Evolutionary conservation across 2,113 vertebrate species (phyloP).

Genomic region (Leptobrachium leishanense): DNA sequence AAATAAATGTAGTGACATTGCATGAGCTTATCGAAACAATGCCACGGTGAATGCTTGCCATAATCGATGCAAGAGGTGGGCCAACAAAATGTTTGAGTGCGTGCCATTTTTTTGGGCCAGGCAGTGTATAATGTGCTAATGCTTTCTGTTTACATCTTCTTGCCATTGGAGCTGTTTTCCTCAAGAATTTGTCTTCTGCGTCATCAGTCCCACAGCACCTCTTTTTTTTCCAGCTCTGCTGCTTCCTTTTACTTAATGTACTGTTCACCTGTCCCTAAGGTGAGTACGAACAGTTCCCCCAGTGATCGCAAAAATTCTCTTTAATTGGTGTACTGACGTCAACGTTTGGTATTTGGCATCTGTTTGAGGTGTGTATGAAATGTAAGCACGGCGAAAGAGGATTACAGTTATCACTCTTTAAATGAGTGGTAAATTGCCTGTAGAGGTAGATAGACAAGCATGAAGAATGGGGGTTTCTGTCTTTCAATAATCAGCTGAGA

Average conservation of each 20-base stretch:
- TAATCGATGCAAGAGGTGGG: too few relatives aligned
- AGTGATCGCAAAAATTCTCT: not conserved
- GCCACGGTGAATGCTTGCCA: too few relatives aligned
- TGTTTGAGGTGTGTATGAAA: not conserved
- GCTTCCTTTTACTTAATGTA: not conserved
- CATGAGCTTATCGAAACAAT: too few relatives aligned
- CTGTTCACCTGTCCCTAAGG: not conserved
- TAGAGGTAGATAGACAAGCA: not conserved
- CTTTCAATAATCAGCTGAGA: too few relatives aligned
- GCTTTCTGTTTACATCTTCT: not conserved
- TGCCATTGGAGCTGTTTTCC: not conserved
- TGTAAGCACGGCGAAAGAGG: conserved; percentile 1
- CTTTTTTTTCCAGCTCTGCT: not conserved
- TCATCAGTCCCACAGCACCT: conserved; percentile 9
- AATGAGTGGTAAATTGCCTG: too few relatives aligned
- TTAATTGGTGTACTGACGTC: conserved; percentile 19
- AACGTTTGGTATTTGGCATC: not conserved
- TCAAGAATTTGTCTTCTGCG: not conserved
- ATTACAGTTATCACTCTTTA: too few relatives aligned
- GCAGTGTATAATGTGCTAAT: too few relatives aligned
- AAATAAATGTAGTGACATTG: too few relatives aligned
- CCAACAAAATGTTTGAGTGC: too few relatives aligned
- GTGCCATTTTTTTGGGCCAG: too few relatives aligned
- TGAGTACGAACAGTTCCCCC: conserved; percentile 2
- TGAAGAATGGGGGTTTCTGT: conserved; percentile 1